Percentiles rank a stretch among this genome's conserved stretches.
phyloP scores from a whole-genome alignment of 2,888 invertebrate species.

The Adelphocoris suturalis region DNA sequence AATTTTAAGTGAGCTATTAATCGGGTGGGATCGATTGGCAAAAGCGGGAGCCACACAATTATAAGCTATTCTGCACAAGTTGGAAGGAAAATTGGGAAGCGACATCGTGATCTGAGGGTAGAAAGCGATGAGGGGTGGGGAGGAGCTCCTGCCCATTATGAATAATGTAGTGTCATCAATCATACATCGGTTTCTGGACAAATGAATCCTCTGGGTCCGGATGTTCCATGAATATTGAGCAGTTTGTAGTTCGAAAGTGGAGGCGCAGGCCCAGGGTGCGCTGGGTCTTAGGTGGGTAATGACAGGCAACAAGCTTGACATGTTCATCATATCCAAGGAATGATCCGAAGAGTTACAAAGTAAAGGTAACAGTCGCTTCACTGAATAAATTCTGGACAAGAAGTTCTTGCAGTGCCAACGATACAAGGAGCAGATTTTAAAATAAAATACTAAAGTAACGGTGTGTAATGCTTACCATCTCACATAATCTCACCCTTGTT shows the following conservation, averaged over 20 bases:
- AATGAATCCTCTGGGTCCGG: slow-evolving; percentile 47
- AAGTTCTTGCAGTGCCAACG: too few species aligned
- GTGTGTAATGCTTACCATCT: too few species aligned
- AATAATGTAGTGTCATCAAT: slow-evolving; percentile 61
- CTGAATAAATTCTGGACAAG: too few species aligned
- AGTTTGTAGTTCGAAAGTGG: slow-evolving; percentile 42
- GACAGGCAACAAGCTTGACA: slow-evolving; percentile 13
- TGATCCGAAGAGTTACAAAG: too few species aligned
- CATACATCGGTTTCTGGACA: slow-evolving; percentile 50
- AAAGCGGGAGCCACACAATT: slow-evolving; percentile 38
- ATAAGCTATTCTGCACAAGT: slow-evolving; percentile 43
- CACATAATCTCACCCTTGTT: too few species aligned
- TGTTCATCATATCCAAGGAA: neutral
- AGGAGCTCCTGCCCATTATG: slow-evolving; percentile 33
- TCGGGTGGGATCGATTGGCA: slow-evolving; percentile 22
- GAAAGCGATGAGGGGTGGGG: neutral
- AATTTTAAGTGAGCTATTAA: slow-evolving; percentile 37
- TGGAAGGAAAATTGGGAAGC: slow-evolving; percentile 52
- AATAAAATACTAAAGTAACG: too few species aligned
- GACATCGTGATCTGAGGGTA: neutral
- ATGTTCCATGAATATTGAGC: slow-evolving; percentile 55
- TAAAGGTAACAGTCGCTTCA: too few species aligned
- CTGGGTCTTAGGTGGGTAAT: neutral
- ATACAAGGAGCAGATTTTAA: too few species aligned
- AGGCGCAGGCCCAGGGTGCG: neutral